Percentiles rank a stretch among this genome's conserved stretches.
Conservation (phyloP, 2,888 invertebrate genomes). For the Megalurothrips usitatus region DNA sequence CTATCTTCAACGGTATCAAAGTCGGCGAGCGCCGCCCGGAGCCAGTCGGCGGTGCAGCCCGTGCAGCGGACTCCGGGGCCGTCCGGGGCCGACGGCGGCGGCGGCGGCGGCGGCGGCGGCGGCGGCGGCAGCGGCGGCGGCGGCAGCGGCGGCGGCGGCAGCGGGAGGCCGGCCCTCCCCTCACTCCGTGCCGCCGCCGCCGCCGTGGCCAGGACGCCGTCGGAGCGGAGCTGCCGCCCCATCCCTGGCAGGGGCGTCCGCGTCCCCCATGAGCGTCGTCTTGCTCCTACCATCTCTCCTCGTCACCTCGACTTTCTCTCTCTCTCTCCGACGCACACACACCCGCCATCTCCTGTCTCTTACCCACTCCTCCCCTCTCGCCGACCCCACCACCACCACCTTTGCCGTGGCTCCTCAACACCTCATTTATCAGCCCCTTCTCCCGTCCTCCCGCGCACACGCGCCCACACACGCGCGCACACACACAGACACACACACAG, state of each 20-base stretch:
- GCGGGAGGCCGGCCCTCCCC: background rate
- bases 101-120: background rate
- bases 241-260: background rate
- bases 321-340: too few species aligned
- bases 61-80: too few species aligned
- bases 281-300: too few species aligned
- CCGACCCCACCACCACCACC: background rate
- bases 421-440: background rate
- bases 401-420: background rate
- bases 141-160: background rate
- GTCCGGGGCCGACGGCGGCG: background rate
- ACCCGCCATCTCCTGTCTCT: too few species aligned
- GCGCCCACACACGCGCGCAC: background rate
- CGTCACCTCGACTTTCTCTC: too few species aligned
- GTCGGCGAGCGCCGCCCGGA: background rate
- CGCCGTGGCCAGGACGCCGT: background rate
- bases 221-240: background rate
- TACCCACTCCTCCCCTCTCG: background rate
- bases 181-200: background rate
- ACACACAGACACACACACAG: background rate
- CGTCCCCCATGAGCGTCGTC: background rate
- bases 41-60: too few species aligned
- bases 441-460: background rate
- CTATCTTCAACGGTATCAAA: conserved; percentile 2
- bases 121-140: background rate